phyloP scores from a whole-genome alignment of 2,888 invertebrate species.

The Theodoxus fluviatilis region DNA sequence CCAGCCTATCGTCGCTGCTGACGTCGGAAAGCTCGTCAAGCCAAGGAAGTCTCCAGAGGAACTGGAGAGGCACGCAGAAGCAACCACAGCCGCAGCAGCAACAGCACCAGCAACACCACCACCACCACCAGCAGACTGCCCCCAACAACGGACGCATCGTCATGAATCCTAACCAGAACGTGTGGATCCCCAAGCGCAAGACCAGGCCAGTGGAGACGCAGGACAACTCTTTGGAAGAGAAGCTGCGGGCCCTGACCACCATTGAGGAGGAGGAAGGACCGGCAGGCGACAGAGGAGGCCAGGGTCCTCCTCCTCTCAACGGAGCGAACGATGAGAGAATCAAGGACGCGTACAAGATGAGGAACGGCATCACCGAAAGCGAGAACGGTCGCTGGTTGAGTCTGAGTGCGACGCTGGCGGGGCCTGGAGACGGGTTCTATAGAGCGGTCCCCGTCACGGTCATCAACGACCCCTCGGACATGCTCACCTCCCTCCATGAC shows the following conservation, averaged over 20 bases:
- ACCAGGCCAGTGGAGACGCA: conserved; percentile 37
- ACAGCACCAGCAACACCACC: neutral
- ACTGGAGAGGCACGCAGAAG: neutral
- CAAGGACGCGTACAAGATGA: neutral
- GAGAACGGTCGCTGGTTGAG: neutral
- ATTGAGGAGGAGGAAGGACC: conserved; percentile 50
- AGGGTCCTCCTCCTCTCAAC: neutral
- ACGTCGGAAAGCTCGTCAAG: conserved; percentile 34
- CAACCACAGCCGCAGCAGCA: neutral
- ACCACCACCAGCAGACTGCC: conserved; percentile 19
- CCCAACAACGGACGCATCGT: neutral
- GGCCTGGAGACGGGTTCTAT: neutral
- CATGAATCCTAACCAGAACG: conserved; percentile 24
- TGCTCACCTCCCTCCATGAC: too few relatives aligned
- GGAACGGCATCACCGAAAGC: neutral
- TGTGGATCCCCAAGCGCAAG: conserved; percentile 41
- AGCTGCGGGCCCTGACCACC: conserved; percentile 47
- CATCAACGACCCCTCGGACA: too few relatives aligned
- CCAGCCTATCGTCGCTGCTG: conserved; percentile 44
- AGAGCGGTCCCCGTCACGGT: conserved; percentile 19
- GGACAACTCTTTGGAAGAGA: conserved; percentile 47
- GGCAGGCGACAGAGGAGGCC: neutral
- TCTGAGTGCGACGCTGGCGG: neutral
- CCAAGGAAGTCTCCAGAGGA: conserved; percentile 16
- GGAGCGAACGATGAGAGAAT: neutral